These are phyloP conservation scores for Coranthus polyacanthus DNA, from an alignment of 2,797 vertebrate genomes.

Conservation along the genomic window DNA sequence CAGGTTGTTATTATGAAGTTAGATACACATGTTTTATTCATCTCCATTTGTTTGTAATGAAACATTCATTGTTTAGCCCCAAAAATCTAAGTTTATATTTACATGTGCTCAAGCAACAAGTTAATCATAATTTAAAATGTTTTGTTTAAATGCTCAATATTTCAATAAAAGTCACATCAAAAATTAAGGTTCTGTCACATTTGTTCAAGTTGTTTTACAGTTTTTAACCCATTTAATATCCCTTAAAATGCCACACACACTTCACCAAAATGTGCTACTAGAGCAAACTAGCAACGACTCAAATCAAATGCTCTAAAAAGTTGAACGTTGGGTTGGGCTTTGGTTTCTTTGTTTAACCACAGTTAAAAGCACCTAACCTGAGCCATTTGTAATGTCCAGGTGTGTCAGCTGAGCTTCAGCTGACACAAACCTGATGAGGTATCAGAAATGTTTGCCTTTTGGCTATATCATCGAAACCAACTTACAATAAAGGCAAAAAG, in stretches of 20 bases:
- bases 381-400: not conserved
- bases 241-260: not conserved
- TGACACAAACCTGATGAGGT: not conserved
- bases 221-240: not conserved
- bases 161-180: constrained; percentile 62
- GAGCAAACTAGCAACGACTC: constrained; percentile 18
- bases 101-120: not conserved
- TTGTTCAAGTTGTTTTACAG: not conserved
- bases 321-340: not conserved
- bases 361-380: constrained; percentile 8
- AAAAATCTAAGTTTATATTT: not conserved
- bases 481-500: not conserved
- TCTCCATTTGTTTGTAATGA: not conserved
- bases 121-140: not conserved
- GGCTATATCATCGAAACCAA: not conserved
- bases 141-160: constrained; percentile 19
- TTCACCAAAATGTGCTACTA: not conserved
- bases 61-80: not conserved
- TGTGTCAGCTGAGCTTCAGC: constrained; percentile 1
- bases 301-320: constrained; percentile 29
- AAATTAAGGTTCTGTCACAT: not conserved
- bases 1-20: constrained; percentile 23
- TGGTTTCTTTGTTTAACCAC: constrained; percentile 29
- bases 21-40: not conserved
- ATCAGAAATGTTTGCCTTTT: not conserved